These are phyloP conservation scores for Drosophila maculinotata DNA, from an alignment of 2,888 invertebrate species.

Conservation along the genomic window DNA sequence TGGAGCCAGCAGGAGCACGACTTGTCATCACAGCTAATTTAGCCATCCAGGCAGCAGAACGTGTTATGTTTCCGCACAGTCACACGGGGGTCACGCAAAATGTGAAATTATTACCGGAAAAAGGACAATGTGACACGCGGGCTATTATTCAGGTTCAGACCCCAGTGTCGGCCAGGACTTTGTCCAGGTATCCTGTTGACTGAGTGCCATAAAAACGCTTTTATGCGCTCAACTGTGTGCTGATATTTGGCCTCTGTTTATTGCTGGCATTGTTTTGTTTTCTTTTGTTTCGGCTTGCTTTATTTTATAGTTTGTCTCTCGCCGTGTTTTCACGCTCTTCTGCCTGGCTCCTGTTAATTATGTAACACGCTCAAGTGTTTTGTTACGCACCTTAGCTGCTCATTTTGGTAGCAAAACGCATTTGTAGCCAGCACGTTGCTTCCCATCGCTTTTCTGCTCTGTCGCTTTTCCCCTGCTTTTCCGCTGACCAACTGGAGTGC, in stretches of 20 bases:
- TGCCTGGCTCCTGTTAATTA: slow-evolving; percentile 60
- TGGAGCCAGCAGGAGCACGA: slow-evolving; percentile 20
- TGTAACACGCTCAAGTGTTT: slow-evolving; percentile 73
- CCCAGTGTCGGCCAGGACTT: slow-evolving; percentile 1
- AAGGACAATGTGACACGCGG: slow-evolving; percentile 71
- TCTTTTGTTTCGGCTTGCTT: slow-evolving; percentile 23
- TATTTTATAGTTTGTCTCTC: slow-evolving; percentile 74
- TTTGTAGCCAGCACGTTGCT: slow-evolving; percentile 25
- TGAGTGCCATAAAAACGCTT: slow-evolving; percentile 57
- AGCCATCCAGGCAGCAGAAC: slow-evolving; percentile 43
- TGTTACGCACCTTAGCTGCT: slow-evolving; percentile 72
- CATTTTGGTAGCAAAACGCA: slow-evolving; percentile 53
- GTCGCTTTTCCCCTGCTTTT: not conserved
- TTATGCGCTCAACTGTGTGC: slow-evolving; percentile 67
- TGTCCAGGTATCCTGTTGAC: slow-evolving; percentile 32
- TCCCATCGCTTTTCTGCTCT: slow-evolving; percentile 17
- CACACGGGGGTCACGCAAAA: slow-evolving; percentile 63
- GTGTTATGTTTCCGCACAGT: slow-evolving; percentile 61
- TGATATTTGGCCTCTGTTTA: slow-evolving; percentile 52
- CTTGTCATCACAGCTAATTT: slow-evolving; percentile 75
- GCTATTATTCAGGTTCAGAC: slow-evolving; percentile 61
- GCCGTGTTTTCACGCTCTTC: slow-evolving; percentile 63
- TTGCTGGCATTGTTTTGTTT: slow-evolving; percentile 20
- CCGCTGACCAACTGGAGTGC: too few relatives aligned
- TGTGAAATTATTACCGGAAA: slow-evolving; percentile 75